Evolutionary conservation across 2,113 vertebrate genomes (phyloP).

Genomic region (Ictidomys tridecemlineatus): DNA sequence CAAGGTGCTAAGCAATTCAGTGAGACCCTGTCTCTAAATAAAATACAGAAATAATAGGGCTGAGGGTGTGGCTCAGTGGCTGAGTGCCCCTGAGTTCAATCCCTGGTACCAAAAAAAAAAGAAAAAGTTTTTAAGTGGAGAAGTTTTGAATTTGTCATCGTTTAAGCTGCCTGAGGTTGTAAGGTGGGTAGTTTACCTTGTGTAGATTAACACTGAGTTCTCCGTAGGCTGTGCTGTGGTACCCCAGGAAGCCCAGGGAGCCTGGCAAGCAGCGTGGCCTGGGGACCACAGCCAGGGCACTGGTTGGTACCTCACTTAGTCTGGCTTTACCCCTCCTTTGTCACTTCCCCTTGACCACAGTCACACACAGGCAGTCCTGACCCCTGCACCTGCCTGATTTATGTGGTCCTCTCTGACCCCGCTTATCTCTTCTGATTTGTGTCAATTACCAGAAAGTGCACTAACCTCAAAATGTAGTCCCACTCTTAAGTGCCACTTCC

Average conservation of each 20-base stretch:
- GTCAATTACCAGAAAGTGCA: neutral
- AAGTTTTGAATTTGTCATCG: neutral
- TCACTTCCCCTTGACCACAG: neutral
- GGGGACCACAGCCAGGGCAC: neutral
- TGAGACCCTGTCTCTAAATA: no score
- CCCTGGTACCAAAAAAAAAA: no score
- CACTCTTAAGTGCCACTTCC: fast-evolving
- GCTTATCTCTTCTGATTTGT: neutral
- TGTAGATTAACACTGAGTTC: neutral
- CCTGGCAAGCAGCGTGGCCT: neutral
- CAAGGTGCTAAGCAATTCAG: no score
- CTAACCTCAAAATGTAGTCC: neutral
- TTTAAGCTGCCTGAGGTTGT: neutral
- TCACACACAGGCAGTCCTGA: neutral
- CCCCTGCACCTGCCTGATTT: neutral
- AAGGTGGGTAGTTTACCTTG: neutral
- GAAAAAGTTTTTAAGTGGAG: neutral
- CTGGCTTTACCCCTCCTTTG: neutral
- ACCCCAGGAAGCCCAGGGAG: neutral
- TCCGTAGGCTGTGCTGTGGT: neutral
- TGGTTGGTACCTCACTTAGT: neutral
- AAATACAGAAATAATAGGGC: no score
- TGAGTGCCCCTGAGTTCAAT: no score
- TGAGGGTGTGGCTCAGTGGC: no score
- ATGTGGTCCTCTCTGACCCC: neutral